Evolutionary conservation across 2,113 vertebrate genomes (phyloP).

Genomic region (Cyanistes caeruleus): DNA sequence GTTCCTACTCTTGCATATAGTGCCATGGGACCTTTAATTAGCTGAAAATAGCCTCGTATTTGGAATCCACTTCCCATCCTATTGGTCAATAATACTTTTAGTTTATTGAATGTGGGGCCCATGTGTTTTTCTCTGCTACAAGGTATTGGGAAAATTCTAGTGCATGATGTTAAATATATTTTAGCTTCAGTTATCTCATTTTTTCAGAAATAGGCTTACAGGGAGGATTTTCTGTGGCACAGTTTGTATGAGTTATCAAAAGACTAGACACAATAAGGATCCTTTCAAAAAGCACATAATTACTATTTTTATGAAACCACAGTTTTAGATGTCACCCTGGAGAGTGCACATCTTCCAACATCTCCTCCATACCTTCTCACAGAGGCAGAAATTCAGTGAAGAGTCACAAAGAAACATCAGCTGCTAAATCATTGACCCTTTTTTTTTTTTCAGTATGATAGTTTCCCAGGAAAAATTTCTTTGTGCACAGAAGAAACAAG

Average conservation of each 20-base stretch:
- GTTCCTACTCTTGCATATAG: conserved; percentile 16
- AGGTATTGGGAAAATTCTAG: background rate
- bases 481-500: background rate
- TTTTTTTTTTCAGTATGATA: background rate
- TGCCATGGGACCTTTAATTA: conserved; percentile 47
- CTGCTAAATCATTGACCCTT: background rate
- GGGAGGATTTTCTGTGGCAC: background rate
- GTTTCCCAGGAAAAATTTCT: background rate
- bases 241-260: background rate
- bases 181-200: background rate
- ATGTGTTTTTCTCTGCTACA: background rate
- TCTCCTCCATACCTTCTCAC: background rate
- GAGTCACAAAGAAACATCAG: background rate
- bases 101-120: conserved; percentile 4
- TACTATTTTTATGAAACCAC: background rate
- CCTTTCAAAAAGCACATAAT: background rate
- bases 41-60: conserved; percentile 25
- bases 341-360: rapidly evolving
- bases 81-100: conserved; percentile 10
- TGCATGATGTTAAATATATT: background rate
- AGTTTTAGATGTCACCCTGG: background rate
- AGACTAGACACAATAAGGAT: rapidly evolving
- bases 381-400: background rate
- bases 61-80: conserved; percentile 9
- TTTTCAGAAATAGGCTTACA: background rate